Base-by-base conservation (phyloP, 2,113 vertebrate genomes). In the Raphicerus campestris region DNA sequence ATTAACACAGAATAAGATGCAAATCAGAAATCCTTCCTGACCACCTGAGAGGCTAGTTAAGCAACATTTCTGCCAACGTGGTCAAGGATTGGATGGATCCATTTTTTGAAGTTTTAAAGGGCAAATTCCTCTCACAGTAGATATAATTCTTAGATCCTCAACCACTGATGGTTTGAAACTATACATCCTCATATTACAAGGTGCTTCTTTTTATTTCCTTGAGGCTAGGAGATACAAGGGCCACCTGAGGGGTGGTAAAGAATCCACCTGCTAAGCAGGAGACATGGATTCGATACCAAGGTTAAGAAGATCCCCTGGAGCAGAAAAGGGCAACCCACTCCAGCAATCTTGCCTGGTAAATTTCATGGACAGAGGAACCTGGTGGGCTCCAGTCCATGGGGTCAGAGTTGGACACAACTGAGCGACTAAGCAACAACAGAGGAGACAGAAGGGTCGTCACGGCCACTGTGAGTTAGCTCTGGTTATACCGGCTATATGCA, bases 1-100 rank as follows among this genome's bases (percentile, higher is more conserved):
- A 22, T 86, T 87, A 92, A 32, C 24, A 17, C 24, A 93, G 55
- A 91, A 4, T 45, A 80, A 87, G 77, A 88, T n/a, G 35, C 53
- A 95, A 95, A 78, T 80, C 96, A 94, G 91, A 96, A 96, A 91
- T 73, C 82, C 53, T 94, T 80, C 26, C 55, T 97, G 93, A 56
- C 28, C 53, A 45, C 61, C 73, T 56, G 84, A 82, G 45, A 90
- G 55, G 30, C 45, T 77, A 55, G 22, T 83, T 83, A 60, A 85
- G 84, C 90, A 87, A 92, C 5, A 11, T 81, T 91, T 87, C 86
- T 95, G 70, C 15, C 3, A 1, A 22, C 32, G 30, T 16, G 45
- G 58, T 80, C 1, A 26, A 80, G 73, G 60, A 84, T 56, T 91
- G 82, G 82, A 58, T 20, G 5, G 13, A 10, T 94, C 88, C 56